Conservation (phyloP, 1,140 invertebrate genomes). For the Cherax quadricarinatus region DNA sequence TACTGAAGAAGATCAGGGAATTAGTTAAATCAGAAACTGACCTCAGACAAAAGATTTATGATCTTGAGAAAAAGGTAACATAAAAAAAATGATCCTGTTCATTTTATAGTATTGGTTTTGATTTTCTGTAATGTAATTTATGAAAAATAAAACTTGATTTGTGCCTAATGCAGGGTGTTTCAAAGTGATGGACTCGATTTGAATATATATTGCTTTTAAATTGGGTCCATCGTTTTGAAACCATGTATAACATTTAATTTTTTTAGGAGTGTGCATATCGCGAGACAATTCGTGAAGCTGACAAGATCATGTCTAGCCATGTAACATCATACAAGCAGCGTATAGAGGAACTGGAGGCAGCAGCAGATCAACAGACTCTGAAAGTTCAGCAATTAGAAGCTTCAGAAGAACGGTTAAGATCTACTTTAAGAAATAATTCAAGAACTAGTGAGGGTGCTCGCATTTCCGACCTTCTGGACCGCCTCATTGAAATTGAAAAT, state of each 20-base stretch:
- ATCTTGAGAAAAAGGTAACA: conserved; percentile 80
- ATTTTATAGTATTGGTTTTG: neutral
- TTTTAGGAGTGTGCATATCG: conserved; percentile 82
- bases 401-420: conserved; percentile 73
- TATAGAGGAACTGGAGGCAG: conserved; percentile 76
- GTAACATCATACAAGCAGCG: conserved; percentile 82
- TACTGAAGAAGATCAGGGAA: conserved; percentile 62
- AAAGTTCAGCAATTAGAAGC: conserved; percentile 74
- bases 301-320: conserved; percentile 85
- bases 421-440: conserved; percentile 69
- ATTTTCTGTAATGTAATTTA: neutral
- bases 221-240: too few relatives aligned
- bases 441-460: conserved; percentile 71
- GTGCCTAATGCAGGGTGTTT: neutral
- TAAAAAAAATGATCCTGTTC: neutral
- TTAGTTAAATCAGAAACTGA: conserved; percentile 67
- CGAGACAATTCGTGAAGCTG: conserved; percentile 85
- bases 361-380: conserved; percentile 64
- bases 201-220: too few relatives aligned
- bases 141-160: neutral
- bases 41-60: conserved; percentile 79
- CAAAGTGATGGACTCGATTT: too few relatives aligned
- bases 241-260: neutral
- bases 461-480: conserved; percentile 74
- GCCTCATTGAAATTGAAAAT: conserved; percentile 74